Evolutionary conservation across 92 coral and sea anemone species (phyloP).

Genomic region (Scolanthus callimorphus): DNA sequence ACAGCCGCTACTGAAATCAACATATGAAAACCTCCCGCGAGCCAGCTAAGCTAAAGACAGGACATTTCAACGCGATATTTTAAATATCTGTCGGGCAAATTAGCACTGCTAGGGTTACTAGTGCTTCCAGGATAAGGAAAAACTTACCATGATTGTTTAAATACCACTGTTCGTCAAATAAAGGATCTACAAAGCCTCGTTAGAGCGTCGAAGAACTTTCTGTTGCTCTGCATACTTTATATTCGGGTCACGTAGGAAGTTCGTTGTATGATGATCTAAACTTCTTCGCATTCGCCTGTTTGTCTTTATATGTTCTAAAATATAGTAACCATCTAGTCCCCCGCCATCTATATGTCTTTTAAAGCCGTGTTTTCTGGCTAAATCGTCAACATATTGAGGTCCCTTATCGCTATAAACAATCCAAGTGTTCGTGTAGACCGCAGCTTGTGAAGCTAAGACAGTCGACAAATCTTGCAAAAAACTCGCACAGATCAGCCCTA

Average conservation of each 20-base stretch:
- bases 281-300: conserved; percentile 69
- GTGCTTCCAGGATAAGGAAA: background rate
- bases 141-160: conserved; percentile 87
- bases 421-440: conserved; percentile 88
- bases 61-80: too few relatives aligned
- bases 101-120: too few relatives aligned
- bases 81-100: too few relatives aligned
- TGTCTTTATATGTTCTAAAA: conserved; percentile 71
- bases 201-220: conserved; percentile 71
- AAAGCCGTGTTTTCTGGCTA: conserved; percentile 83
- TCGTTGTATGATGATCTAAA: conserved; percentile 53
- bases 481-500: conserved; percentile 1
- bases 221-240: conserved; percentile 85
- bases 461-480: background rate
- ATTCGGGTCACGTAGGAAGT: conserved; percentile 68
- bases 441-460: conserved; percentile 2
- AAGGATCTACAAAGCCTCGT: conserved; percentile 76
- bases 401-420: conserved; percentile 78
- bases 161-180: conserved; percentile 89
- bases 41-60: too few relatives aligned
- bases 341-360: conserved; percentile 76
- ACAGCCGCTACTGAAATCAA: too few relatives aligned
- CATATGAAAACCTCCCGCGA: too few relatives aligned
- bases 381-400: conserved; percentile 76
- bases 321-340: conserved; percentile 72